Percentiles rank a stretch among this genome's conserved stretches.
phyloP scores from a whole-genome alignment of 2,113 vertebrate genomes.

The Phodopus roborovskii region DNA sequence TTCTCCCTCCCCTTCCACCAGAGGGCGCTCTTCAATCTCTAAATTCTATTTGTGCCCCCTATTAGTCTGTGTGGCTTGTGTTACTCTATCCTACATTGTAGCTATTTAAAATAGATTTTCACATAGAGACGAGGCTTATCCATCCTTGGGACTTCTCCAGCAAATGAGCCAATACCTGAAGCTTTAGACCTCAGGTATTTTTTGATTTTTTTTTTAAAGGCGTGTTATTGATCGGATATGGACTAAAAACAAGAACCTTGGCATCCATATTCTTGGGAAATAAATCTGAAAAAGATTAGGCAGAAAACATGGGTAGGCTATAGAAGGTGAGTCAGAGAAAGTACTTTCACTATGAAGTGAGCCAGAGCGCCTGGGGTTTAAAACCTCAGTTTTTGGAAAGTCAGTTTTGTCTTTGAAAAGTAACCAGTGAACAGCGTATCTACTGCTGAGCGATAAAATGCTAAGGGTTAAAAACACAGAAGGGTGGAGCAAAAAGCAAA shows the following conservation, averaged over 20 bases:
- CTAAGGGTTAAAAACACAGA: conserved; percentile 2
- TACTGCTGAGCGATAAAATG: conserved; percentile 38
- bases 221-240: conserved; percentile 9
- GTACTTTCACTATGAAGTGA: conserved; percentile 1
- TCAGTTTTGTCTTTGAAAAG: conserved; percentile 39
- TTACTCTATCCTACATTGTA: neutral
- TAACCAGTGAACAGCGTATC: neutral
- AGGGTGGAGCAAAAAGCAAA: conserved; percentile 38
- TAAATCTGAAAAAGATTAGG: conserved; percentile 38
- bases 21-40: conserved; percentile 63
- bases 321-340: neutral
- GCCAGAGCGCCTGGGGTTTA: neutral
- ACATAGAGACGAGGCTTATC: neutral
- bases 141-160: neutral
- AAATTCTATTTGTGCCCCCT: neutral
- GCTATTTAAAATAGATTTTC: conserved; percentile 26
- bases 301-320: conserved; percentile 29
- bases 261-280: neutral
- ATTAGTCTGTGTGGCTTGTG: neutral
- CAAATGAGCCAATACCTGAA: neutral
- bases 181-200: conserved; percentile 21
- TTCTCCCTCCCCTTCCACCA: conserved; percentile 60
- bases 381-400: neutral
- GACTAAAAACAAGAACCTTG: conserved; percentile 42
- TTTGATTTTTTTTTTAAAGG: neutral